These are phyloP conservation scores for Charaxes varanes DNA, from an alignment of 1,140 invertebrate genomes.

Conservation along the genomic window DNA sequence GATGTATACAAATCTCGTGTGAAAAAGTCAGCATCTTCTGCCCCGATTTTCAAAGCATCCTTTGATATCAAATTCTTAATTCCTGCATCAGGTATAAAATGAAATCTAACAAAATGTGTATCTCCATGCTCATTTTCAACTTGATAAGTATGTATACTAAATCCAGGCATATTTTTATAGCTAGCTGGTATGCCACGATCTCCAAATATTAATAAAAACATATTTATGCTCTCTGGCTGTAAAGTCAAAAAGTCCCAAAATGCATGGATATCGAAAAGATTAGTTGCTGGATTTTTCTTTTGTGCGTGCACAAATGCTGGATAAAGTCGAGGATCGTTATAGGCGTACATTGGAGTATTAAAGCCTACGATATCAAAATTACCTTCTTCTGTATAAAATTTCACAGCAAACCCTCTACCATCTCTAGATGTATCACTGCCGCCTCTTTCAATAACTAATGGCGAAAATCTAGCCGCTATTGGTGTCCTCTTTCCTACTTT, in stretches of 20 bases:
- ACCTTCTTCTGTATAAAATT: slow-evolving; percentile 86
- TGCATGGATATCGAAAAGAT: slow-evolving; percentile 85
- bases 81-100: slow-evolving; percentile 82
- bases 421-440: slow-evolving; percentile 87
- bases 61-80: slow-evolving; percentile 78
- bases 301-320: slow-evolving; percentile 77
- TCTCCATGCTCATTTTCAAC: slow-evolving; percentile 78
- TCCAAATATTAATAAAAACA: slow-evolving; percentile 76
- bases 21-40: slow-evolving; percentile 83
- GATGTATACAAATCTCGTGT: slow-evolving; percentile 84
- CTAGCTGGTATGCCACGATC: slow-evolving; percentile 93
- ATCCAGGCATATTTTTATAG: slow-evolving; percentile 81
- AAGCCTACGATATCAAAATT: slow-evolving; percentile 86
- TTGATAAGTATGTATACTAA: slow-evolving; percentile 83
- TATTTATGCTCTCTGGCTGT: slow-evolving; percentile 87
- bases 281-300: slow-evolving; percentile 82
- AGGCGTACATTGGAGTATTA: slow-evolving; percentile 84
- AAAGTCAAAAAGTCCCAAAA: slow-evolving; percentile 94
- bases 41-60: slow-evolving; percentile 76
- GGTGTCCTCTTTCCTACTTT: slow-evolving; percentile 90
- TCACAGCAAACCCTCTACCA: slow-evolving; percentile 82
- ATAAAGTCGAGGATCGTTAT: slow-evolving; percentile 81
- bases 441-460: slow-evolving; percentile 90
- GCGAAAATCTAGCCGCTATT: slow-evolving; percentile 82
- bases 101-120: slow-evolving; percentile 84